These are phyloP conservation scores for Stenodema calcarata DNA, from an alignment of 2,888 invertebrate species.

Conservation along the genomic window DNA sequence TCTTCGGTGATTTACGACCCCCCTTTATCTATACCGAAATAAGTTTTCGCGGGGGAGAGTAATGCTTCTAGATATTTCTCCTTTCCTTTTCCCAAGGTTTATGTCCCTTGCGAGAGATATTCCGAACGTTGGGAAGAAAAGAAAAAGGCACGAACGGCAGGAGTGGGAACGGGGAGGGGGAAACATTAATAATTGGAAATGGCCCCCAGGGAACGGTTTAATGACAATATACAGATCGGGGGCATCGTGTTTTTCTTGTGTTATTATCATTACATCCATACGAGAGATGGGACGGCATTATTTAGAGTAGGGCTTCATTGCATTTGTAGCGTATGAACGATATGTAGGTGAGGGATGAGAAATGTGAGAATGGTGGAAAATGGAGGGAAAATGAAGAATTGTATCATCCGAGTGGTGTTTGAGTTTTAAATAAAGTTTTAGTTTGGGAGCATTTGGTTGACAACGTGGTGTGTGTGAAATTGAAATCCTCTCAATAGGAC, in stretches of 20 bases:
- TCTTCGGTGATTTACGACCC: conserved; percentile 50
- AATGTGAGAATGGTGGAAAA: too few species aligned
- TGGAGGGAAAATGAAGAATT: too few species aligned
- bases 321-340: too few species aligned
- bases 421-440: too few species aligned
- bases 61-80: conserved; percentile 46
- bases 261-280: background rate
- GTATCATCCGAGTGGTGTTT: too few species aligned
- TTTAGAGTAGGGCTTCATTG: background rate
- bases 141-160: background rate
- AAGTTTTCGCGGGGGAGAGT: conserved; percentile 53
- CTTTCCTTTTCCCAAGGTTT: conserved; percentile 29
- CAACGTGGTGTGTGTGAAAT: too few species aligned
- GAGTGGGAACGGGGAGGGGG: background rate
- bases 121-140: conserved; percentile 4
- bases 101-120: conserved; percentile 42
- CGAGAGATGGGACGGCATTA: background rate
- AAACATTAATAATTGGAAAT: conserved; percentile 8
- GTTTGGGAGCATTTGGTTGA: too few species aligned
- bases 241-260: background rate
- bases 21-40: conserved; percentile 54
- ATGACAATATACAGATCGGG: background rate
- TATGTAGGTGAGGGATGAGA: too few species aligned
- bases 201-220: background rate
- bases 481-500: too few species aligned